These are phyloP conservation scores for Emys orbicularis DNA, from an alignment of 2,797 vertebrate genomes.

Conservation along the genomic window DNA sequence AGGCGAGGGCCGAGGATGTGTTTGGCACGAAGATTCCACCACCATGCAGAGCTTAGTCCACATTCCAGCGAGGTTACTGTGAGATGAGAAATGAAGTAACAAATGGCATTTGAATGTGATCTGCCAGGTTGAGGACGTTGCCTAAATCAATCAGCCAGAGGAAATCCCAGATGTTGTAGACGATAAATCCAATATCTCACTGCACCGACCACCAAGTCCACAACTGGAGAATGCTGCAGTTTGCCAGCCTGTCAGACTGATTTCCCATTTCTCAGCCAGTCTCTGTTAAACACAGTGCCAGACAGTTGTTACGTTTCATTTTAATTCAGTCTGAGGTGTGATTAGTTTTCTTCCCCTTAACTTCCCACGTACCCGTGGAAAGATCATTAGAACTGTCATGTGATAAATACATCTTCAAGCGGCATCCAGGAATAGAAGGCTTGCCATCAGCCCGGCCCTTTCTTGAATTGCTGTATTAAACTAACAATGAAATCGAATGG, in stretches of 20 bases:
- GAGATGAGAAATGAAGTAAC: not conserved
- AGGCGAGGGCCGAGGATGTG: not conserved
- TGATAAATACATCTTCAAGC: not conserved
- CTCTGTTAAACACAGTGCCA: fast-evolving
- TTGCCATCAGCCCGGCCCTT: not conserved
- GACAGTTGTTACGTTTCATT: not conserved
- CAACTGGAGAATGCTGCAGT: not conserved
- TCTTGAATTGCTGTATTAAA: not conserved
- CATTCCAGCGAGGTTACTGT: not conserved
- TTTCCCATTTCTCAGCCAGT: not conserved
- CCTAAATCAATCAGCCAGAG: fast-evolving
- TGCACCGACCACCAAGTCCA: fast-evolving
- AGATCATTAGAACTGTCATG: not conserved
- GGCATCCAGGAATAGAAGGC: not conserved
- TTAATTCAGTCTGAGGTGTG: not conserved
- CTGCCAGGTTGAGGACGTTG: not conserved
- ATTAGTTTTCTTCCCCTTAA: not conserved
- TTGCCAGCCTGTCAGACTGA: not conserved
- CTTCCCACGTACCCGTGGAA: not conserved
- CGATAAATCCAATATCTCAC: not conserved
- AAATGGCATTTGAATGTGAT: not conserved
- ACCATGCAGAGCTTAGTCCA: not conserved
- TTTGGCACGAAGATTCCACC: not conserved
- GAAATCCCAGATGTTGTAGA: not conserved
- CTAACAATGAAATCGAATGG: not conserved